These are phyloP conservation scores for Leucania comma DNA, from an alignment of 2,888 invertebrate species.

Conservation along the genomic window DNA sequence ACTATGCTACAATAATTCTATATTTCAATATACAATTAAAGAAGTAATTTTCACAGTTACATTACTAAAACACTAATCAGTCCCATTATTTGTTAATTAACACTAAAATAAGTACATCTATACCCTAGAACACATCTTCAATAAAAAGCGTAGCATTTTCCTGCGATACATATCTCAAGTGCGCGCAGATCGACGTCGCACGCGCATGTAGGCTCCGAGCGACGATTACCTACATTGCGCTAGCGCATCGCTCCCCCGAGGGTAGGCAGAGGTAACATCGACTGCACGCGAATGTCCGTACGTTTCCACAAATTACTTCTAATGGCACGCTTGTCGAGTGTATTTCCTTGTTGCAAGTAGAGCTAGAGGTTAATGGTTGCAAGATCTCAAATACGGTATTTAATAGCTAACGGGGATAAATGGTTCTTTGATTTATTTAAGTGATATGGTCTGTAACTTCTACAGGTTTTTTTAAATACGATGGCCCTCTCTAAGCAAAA, in stretches of 20 bases:
- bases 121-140: not conserved
- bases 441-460: not conserved
- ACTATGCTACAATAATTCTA: too few relatives aligned
- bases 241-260: slow-evolving; percentile 41
- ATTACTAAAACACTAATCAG: not conserved
- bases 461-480: not conserved
- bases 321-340: slow-evolving; percentile 44
- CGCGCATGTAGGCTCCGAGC: slow-evolving; percentile 48
- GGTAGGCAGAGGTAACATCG: slow-evolving; percentile 24
- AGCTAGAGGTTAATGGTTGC: slow-evolving; percentile 15
- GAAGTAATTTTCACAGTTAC: not conserved
- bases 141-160: slow-evolving; percentile 37
- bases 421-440: slow-evolving; percentile 4
- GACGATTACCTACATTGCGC: slow-evolving; percentile 53
- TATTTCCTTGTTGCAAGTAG: slow-evolving; percentile 29
- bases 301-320: slow-evolving; percentile 50
- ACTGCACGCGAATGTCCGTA: slow-evolving; percentile 39
- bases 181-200: slow-evolving; percentile 21
- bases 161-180: slow-evolving; percentile 27
- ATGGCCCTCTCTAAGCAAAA: too few relatives aligned
- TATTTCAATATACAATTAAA: not conserved
- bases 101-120: not conserved
- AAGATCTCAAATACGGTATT: slow-evolving; percentile 32
- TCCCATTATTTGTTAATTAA: not conserved
- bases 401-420: slow-evolving; percentile 5